These are phyloP conservation scores for Corvus cornix DNA, from an alignment of 2,113 vertebrate genomes.

Conservation along the genomic window DNA sequence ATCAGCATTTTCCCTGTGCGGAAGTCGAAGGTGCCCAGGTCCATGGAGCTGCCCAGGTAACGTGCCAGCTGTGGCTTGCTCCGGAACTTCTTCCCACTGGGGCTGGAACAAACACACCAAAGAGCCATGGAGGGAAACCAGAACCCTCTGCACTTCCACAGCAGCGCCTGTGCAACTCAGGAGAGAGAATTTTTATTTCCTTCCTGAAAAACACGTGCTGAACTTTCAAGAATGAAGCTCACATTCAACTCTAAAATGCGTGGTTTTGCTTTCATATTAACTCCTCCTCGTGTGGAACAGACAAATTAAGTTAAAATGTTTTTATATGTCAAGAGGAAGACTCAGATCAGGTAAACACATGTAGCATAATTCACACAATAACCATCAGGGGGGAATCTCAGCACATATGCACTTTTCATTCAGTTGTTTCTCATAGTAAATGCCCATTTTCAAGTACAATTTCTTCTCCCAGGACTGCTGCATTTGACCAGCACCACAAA, in stretches of 20 bases:
- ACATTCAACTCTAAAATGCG: rapidly evolving
- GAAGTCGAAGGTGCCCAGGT: conserved; percentile 95
- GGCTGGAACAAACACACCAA: conserved; percentile 70
- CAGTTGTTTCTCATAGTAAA: background rate
- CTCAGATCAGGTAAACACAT: background rate
- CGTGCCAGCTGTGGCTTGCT: conserved; percentile 98
- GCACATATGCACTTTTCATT: background rate
- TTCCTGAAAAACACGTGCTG: background rate
- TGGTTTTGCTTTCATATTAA: background rate
- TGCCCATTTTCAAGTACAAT: background rate
- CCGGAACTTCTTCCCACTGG: conserved; percentile 98
- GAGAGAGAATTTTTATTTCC: background rate
- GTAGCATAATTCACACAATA: background rate
- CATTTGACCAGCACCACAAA: background rate
- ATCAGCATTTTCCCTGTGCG: conserved; percentile 96
- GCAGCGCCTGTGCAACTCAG: rapidly evolving
- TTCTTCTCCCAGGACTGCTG: background rate
- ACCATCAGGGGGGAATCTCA: background rate
- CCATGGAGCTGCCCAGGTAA: conserved; percentile 97
- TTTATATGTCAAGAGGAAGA: background rate
- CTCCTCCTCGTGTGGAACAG: background rate
- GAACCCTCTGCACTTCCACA: background rate
- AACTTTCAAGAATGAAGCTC: background rate
- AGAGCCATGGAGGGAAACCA: background rate
- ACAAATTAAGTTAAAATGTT: background rate